These are phyloP conservation scores for Pollenia labialis DNA, from an alignment of 2,888 invertebrate genomes.

Conservation along the genomic window DNA sequence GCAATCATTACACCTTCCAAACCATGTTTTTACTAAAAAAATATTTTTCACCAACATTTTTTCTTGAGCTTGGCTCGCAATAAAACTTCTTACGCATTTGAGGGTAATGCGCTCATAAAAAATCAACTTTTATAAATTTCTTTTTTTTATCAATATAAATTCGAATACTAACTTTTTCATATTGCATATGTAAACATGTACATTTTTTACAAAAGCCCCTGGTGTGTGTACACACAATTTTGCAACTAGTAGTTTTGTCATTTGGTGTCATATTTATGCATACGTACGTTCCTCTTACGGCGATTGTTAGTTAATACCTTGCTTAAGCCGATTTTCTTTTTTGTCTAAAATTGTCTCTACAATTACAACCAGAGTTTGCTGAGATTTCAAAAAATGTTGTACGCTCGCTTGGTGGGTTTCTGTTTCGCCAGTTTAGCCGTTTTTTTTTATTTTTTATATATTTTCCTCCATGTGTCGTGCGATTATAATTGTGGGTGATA, in stretches of 20 bases:
- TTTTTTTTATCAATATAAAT: constrained; percentile 40
- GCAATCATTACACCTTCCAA: too few relatives aligned
- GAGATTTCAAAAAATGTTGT: neutral
- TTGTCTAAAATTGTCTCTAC: constrained; percentile 39
- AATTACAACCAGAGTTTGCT: constrained; percentile 35
- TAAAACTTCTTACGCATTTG: constrained; percentile 58
- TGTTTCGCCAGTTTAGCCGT: constrained; percentile 15
- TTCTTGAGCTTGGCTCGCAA: constrained; percentile 32
- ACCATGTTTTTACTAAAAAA: too few relatives aligned
- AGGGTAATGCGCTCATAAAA: constrained; percentile 73
- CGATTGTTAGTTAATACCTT: constrained; percentile 55
- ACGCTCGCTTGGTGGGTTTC: constrained; percentile 5
- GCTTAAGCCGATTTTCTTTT: constrained; percentile 67
- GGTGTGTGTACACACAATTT: constrained; percentile 17
- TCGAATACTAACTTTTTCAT: constrained; percentile 16
- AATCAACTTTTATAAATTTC: constrained; percentile 61
- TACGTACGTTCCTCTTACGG: constrained; percentile 35
- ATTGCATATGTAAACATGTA: constrained; percentile 40
- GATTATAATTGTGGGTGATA: constrained; percentile 63
- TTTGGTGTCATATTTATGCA: constrained; percentile 70
- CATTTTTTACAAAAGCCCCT: neutral
- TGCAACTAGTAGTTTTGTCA: constrained; percentile 69
- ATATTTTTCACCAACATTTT: neutral
- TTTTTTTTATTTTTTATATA: neutral
- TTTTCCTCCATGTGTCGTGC: constrained; percentile 18